Base-by-base conservation (phyloP, 2,113 vertebrate genomes). In the Megatriorchis doriae region DNA sequence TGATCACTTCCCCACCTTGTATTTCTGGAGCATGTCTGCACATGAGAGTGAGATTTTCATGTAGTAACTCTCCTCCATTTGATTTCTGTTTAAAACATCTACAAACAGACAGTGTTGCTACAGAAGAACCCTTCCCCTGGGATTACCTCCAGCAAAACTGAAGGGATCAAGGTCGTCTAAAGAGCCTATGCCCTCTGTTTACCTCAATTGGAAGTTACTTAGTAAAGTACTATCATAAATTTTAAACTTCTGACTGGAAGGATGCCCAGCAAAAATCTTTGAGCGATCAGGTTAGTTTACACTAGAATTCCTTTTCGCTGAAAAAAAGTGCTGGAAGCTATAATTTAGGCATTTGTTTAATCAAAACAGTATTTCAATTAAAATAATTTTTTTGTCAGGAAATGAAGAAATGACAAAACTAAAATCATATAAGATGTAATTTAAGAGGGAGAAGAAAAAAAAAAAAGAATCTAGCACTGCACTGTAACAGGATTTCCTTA, bases 401-500 rank as follows among this genome's bases (percentile, higher is more conserved):
- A 97, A 95, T 65, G 77, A 93, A 93, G 93, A 96, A 93, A 85
- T 58, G 45, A 50, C 83, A 82, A 90, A 95, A 95, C 88, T 86
- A 80, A 98, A 97, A 93, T 97, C 45, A 59, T 73, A 32, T 48
- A 94, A 96, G 77, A 95, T 97, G 70, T 90, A 97, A 96, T 97
- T 98, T 96, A 94, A 97, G 94, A 59, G 74, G 68, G 53, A 73
- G 65, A 83, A 87, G 38, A 16, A 86, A 58, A 20, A 86, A 58
- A 58, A 90, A 68, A 58, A 81, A 81, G 32, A 52, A 96, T 96
- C 82, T 81, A 92, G 93, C 70, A 75, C 43, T 40, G 53, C 96
- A 79, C 58, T 92, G 75, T 98, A 97, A 97, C 95, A 97, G 96
- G 97, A 98, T 98, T 98, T 98, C 97, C 98, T 98, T 98, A 98